These are phyloP conservation scores for Hypotaenidia okinawae DNA, from an alignment of 2,797 vertebrate genomes.

Conservation along the genomic window DNA sequence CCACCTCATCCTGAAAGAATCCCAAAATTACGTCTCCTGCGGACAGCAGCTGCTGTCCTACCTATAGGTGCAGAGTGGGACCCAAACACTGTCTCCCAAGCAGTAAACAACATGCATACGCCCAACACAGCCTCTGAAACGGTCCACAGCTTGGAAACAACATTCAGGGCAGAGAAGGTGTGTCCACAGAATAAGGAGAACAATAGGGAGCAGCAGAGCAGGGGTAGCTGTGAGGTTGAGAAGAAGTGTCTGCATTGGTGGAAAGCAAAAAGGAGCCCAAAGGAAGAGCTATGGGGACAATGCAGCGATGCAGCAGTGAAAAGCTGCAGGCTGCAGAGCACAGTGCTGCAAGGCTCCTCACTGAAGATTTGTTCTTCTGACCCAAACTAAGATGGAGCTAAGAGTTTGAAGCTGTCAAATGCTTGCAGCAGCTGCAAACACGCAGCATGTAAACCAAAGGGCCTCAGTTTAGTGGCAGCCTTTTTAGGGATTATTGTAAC, in stretches of 20 bases:
- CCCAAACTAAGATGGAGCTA: not conserved
- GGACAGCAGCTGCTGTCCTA: not conserved
- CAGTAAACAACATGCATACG: not conserved
- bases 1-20: slow-evolving; percentile 22
- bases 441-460: not conserved
- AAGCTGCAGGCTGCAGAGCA: not conserved
- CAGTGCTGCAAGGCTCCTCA: not conserved
- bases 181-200: not conserved
- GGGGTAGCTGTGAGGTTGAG: not conserved
- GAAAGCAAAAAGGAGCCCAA: not conserved
- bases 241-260: not conserved
- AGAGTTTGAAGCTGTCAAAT: not conserved
- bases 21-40: not conserved
- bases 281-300: not conserved
- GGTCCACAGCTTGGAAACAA: not conserved
- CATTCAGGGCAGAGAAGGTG: not conserved
- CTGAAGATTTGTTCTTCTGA: not conserved
- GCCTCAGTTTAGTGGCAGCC: not conserved
- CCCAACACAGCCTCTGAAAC: too few species aligned
- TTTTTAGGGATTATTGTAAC: not conserved
- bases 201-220: not conserved
- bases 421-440: not conserved
- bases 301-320: not conserved
- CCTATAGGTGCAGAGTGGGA: not conserved
- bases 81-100: not conserved